Conservation (phyloP, 2,113 vertebrate genomes). For the Anas platyrhynchos region DNA sequence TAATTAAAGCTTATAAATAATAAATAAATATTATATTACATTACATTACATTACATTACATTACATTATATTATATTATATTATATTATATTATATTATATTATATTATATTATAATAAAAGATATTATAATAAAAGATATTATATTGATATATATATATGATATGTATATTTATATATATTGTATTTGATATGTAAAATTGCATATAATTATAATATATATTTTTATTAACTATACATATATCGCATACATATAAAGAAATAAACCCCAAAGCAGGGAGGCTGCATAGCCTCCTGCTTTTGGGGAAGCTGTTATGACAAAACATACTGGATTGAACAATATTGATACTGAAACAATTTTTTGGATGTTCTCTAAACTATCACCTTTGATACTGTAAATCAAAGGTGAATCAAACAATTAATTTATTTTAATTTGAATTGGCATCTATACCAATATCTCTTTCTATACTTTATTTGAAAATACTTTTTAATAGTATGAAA, state of each 20-base stretch:
- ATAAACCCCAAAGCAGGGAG: background rate
- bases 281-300: fast-evolving
- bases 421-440: background rate
- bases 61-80: no score
- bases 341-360: background rate
- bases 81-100: no score
- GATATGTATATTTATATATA: no score
- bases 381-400: background rate
- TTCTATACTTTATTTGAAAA: background rate
- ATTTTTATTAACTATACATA: no score
- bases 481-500: background rate
- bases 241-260: background rate
- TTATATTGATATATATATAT: no score
- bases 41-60: no score
- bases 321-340: background rate
- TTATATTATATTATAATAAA: no score
- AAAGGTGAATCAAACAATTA: background rate
- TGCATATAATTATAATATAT: no score
- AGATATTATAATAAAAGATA: no score
- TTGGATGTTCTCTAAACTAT: background rate
- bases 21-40: no score
- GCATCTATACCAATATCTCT: background rate
- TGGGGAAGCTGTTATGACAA: background rate
- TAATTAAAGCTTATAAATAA: no score
- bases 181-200: no score